phyloP scores from a whole-genome alignment of 92 coral and sea anemone species.

The Zoanthus gigantus region DNA sequence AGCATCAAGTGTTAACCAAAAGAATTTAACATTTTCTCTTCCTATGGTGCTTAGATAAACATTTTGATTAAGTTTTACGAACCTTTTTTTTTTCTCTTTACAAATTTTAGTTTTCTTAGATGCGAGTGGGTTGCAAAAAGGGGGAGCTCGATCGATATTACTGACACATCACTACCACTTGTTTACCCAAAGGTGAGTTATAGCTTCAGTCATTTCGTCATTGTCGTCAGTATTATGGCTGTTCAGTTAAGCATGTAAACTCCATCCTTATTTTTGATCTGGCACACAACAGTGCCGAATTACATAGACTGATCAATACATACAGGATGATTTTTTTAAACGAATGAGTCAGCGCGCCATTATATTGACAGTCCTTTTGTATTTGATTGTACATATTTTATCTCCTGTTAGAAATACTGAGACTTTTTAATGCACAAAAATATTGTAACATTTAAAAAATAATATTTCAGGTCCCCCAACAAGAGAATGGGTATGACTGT shows the following conservation, averaged over 20 bases:
- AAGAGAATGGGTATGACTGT: constrained; percentile 58
- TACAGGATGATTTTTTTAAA: background rate
- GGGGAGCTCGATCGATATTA: constrained; percentile 40
- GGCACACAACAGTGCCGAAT: background rate
- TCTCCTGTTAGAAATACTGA: background rate
- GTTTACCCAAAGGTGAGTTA: constrained; percentile 50
- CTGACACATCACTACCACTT: constrained; percentile 38
- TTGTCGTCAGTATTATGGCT: background rate
- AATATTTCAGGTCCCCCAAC: constrained; percentile 57
- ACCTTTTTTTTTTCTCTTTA: background rate
- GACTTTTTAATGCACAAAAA: background rate
- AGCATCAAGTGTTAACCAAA: background rate
- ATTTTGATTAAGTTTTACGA: background rate
- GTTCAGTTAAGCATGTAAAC: background rate
- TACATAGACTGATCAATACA: background rate
- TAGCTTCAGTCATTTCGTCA: background rate
- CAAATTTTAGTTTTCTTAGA: constrained; percentile 49
- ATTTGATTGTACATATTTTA: background rate
- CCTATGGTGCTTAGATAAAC: background rate
- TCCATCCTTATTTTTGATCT: background rate
- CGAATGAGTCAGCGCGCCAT: background rate
- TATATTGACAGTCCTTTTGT: background rate
- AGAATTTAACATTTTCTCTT: background rate
- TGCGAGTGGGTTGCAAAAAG: constrained; percentile 49
- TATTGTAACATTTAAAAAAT: constrained; percentile 5